Evolutionary conservation across 2,797 vertebrate genomes (phyloP), one percentile per base, ranked within the genome.

Genomic region (Molossus alvarezi): DNA sequence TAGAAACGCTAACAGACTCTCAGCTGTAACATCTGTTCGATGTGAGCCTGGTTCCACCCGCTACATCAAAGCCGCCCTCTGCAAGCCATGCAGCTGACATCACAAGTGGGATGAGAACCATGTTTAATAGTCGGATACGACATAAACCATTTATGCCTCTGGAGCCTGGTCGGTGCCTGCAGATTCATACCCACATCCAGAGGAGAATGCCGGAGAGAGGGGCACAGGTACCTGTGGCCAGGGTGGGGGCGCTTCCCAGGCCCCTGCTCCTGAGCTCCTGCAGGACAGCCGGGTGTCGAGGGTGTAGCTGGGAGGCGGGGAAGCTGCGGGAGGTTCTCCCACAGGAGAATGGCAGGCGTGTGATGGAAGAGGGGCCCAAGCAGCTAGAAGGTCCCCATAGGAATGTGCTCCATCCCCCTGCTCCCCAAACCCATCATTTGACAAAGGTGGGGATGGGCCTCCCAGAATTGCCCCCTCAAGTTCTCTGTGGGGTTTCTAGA

Each of bases 41-140:
- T 96, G 96, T 92, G 97, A 98, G 98, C 98, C 98, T 97, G 45
- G 18, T 98, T 98, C 98, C 98, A 97, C 90, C 97, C 98, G 97
- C 97, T 97, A 98, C 98, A 98, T 98, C 98, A 98, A 98, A 98
- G 98, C 97, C 97, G 98, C 97, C 97, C 98, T 98, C 98, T 96
- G 96, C 97, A 96, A 97, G 97, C 97, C 97, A 96, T 79, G 97
- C 84, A 3, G 96, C 2, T 71, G n/a, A 98, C 98, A 98, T 97
- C 98, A 97, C 98, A 97, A 98, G 97, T 97, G 98, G 98, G 98
- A 98, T 98, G 98, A 98, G 98, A 98, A 97, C 97, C 98, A 94
- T 98, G 98, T 98, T 98, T 97, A 98, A 98, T 98, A 97, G 98
- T 98, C 97, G 97, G 97, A 97, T 97, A 96, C 95, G 98, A 97